These are phyloP conservation scores for Salarias fasciatus DNA, from an alignment of 2,797 vertebrate species.

Conservation along the genomic window DNA sequence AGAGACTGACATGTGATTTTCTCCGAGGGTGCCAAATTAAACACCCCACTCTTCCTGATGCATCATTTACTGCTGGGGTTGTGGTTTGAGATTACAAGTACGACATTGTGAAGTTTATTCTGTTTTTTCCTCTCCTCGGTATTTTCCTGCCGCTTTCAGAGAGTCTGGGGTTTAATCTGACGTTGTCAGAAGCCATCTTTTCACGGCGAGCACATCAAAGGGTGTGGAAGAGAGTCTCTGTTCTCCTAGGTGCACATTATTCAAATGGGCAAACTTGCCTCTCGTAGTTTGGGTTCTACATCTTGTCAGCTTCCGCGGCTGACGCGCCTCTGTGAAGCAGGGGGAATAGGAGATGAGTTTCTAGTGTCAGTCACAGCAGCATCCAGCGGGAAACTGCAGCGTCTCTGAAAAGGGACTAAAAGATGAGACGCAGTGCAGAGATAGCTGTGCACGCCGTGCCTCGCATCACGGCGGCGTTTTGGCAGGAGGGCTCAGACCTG, in stretches of 20 bases:
- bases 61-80: slow-evolving; percentile 64
- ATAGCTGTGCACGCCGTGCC: slow-evolving; percentile 44
- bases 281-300: slow-evolving; percentile 51
- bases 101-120: slow-evolving; percentile 7
- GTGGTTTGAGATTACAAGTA: slow-evolving; percentile 67
- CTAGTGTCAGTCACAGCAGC: slow-evolving; percentile 58
- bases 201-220: slow-evolving; percentile 71
- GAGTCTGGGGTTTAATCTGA: slow-evolving; percentile 67
- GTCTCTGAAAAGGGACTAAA: slow-evolving; percentile 66
- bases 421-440: slow-evolving; percentile 62
- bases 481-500: slow-evolving; percentile 60
- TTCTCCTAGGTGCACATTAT: slow-evolving; percentile 72
- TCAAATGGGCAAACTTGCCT: slow-evolving; percentile 64
- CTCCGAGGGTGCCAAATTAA: slow-evolving; percentile 57
- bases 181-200: slow-evolving; percentile 65
- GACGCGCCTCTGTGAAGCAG: slow-evolving; percentile 46
- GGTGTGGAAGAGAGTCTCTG: slow-evolving; percentile 46
- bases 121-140: background rate
- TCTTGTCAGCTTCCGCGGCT: slow-evolving; percentile 46
- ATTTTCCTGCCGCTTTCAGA: slow-evolving; percentile 35
- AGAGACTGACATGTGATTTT: slow-evolving; percentile 62
- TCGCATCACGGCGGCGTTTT: slow-evolving; percentile 49
- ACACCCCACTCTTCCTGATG: slow-evolving; percentile 77
- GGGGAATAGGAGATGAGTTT: slow-evolving; percentile 56
- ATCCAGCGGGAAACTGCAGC: slow-evolving; percentile 60